Conservation (phyloP, 2,797 vertebrate species). For the Tadarida brasiliensis region DNA sequence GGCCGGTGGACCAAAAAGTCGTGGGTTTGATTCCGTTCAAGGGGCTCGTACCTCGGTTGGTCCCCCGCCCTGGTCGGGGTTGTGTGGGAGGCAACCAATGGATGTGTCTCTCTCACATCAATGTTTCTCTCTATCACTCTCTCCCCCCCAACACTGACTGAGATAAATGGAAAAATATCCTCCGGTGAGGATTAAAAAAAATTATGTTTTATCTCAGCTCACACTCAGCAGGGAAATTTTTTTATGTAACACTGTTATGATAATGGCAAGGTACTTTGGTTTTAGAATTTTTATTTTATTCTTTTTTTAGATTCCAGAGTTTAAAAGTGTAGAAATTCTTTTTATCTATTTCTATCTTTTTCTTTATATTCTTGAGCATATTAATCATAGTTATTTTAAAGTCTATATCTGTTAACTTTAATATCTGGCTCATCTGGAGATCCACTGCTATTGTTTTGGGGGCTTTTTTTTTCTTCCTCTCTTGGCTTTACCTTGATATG, state of each 20-base stretch:
- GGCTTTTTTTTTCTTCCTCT: too few species aligned
- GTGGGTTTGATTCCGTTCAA: too few species aligned
- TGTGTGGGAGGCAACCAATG: too few species aligned
- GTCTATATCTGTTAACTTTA: neutral
- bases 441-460: neutral
- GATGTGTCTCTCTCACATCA: too few species aligned
- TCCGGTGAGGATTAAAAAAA: too few species aligned
- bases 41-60: too few species aligned
- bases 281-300: slow-evolving; percentile 13
- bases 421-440: neutral
- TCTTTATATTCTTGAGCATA: neutral
- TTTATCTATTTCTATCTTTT: neutral
- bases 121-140: too few species aligned
- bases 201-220: neutral
- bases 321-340: neutral
- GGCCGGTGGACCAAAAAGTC: too few species aligned
- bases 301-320: neutral
- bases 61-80: too few species aligned
- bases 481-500: neutral
- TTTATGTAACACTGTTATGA: neutral
- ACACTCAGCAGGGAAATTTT: neutral
- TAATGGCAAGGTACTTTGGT: neutral
- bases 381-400: slow-evolving; percentile 27
- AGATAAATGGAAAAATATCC: too few species aligned
- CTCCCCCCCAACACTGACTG: too few species aligned